Evolutionary conservation across 2,113 vertebrate species (phyloP).

Genomic region (Lophura nycthemera): DNA sequence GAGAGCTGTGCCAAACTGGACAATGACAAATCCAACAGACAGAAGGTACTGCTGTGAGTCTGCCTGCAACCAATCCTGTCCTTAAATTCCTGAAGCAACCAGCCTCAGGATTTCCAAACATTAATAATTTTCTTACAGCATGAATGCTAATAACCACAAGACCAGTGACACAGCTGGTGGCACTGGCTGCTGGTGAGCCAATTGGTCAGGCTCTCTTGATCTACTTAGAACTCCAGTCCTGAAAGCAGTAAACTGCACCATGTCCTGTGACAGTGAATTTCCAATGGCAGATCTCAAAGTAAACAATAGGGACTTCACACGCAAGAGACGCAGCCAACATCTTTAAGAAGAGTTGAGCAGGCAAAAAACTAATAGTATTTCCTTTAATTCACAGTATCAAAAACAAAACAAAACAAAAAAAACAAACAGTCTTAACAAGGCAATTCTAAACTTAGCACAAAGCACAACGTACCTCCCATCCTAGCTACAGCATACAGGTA

Average conservation of each 20-base stretch:
- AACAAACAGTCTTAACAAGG: neutral
- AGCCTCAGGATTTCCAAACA: neutral
- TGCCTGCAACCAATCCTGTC: neutral
- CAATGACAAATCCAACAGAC: neutral
- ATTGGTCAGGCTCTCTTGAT: neutral
- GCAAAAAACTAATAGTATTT: neutral
- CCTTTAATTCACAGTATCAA: conserved; percentile 15
- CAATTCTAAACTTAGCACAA: conserved; percentile 38
- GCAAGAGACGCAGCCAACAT: neutral
- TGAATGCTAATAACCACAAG: neutral
- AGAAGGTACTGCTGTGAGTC: neutral
- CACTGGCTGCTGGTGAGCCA: neutral
- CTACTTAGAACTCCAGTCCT: neutral
- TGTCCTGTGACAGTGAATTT: neutral
- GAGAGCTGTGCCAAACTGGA: neutral
- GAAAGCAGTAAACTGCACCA: neutral
- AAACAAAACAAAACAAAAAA: neutral
- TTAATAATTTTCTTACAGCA: neutral
- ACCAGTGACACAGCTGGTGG: neutral
- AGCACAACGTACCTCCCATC: neutral
- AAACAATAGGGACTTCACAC: neutral
- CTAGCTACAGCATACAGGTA: conserved; percentile 11
- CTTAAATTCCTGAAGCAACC: neutral
- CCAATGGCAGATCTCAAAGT: neutral
- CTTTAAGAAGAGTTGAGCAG: neutral